Evolutionary conservation across 2,797 vertebrate species (phyloP), one percentile per base, ranked within the genome.

Genomic region (Etheostoma perlongum): DNA sequence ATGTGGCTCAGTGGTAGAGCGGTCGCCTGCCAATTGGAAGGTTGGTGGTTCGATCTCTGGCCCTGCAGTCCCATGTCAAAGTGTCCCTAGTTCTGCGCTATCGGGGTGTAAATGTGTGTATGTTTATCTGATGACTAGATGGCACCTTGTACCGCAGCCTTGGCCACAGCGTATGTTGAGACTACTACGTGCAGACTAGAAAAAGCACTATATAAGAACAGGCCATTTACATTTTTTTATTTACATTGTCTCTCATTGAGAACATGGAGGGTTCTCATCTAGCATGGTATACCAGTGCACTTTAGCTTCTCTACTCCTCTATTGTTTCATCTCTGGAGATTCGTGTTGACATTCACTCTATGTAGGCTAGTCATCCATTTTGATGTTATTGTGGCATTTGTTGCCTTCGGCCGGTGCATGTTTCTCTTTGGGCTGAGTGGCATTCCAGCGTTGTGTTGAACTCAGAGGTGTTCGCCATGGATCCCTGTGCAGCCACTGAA

Each of bases 211-310:
- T 30, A 30, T 30, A 30, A 30, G 30, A 30, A 30, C 30, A 30
- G 30, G 1, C 30, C 30, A 30, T 30, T 30, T 30, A 30, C 27
- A 30, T 30, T 30, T 27, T 30, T 1, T 30, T 5, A 5, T 30
- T 30, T 30, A 30, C 30, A 30, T 30, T 30, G 86, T 89, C 86
- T 92, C 88, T 94, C 91, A 87, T 89, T 89, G 89, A 91, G 85
- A 94, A 93, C 90, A 93, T 91, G 91, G 89, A 91, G 84, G 88
- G 81, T 90, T 89, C 89, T 88, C 80, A 88, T 92, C 87, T 85
- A 84, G 65, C 84, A 6, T 74, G 73, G 70, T 87, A 69, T 64
- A 85, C 83, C 72, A 67, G 73, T 79, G 85, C 81, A 85, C 81
- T 91, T 90, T 79, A 78, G 76, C 68, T 79, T 47, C 72, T 72